Conservation (phyloP, 35 echinoderm and acorn worm genomes). For the Acanthaster planci region DNA sequence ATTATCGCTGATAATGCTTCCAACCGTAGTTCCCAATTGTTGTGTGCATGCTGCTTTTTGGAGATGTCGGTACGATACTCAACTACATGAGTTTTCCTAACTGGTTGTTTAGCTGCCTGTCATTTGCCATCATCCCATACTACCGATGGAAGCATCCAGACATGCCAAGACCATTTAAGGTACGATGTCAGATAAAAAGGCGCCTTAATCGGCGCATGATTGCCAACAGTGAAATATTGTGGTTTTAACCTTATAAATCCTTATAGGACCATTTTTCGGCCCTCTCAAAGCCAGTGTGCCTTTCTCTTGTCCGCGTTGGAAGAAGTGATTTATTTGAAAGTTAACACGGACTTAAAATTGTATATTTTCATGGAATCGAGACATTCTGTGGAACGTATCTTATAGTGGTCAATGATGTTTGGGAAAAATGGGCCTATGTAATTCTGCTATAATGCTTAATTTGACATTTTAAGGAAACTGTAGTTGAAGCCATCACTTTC, state of each 20-base stretch:
- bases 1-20: no score
- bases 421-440: no score
- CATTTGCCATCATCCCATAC: constrained; percentile 65
- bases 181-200: neutral
- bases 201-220: neutral
- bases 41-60: constrained; percentile 53
- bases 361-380: no score
- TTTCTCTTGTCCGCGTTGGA: no score
- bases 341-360: no score
- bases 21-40: constrained; percentile 26
- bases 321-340: no score
- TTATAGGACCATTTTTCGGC: neutral
- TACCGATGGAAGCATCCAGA: constrained; percentile 89
- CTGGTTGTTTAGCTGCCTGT: constrained; percentile 66
- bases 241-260: neutral
- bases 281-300: neutral
- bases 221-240: neutral
- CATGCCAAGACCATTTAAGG: constrained; percentile 78
- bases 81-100: constrained; percentile 82
- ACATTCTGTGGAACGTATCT: no score
- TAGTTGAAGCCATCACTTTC: no score
- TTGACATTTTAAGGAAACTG: no score
- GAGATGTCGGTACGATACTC: constrained; percentile 62
- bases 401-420: no score
- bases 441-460: no score